phyloP scores from a whole-genome alignment of 2,888 invertebrate genomes.

The Acleris cristana region DNA sequence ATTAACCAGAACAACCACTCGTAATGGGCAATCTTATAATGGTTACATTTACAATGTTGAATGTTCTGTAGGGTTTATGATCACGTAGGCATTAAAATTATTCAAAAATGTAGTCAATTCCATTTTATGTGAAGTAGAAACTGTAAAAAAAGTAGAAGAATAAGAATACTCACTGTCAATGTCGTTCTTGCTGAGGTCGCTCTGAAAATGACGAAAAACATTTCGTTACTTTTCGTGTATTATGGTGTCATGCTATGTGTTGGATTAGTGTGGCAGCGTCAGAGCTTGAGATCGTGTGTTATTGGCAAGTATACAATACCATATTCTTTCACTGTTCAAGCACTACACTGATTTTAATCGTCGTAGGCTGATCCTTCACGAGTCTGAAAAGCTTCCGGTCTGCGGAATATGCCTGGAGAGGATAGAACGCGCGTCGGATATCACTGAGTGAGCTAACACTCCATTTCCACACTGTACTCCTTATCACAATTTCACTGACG shows the following conservation, averaged over 20 bases:
- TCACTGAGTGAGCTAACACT: slow-evolving; percentile 69
- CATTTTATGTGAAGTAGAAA: neutral
- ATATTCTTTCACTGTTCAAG: slow-evolving; percentile 64
- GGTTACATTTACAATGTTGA: no score
- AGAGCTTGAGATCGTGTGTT: slow-evolving; percentile 58
- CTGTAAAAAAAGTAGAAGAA: slow-evolving; percentile 23
- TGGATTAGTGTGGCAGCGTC: slow-evolving; percentile 53
- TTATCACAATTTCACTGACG: slow-evolving; percentile 77
- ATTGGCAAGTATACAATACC: slow-evolving; percentile 57
- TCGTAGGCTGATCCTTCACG: slow-evolving; percentile 48
- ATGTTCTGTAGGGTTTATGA: no score
- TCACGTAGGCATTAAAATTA: no score
- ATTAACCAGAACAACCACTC: no score
- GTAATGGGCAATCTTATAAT: no score
- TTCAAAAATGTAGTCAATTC: no score
- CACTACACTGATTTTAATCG: slow-evolving; percentile 67
- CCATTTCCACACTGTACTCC: slow-evolving; percentile 75
- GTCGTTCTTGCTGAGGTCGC: slow-evolving; percentile 94
- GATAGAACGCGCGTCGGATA: slow-evolving; percentile 55
- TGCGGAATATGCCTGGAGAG: slow-evolving; percentile 68
- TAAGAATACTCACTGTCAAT: slow-evolving; percentile 91
- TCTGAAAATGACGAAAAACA: slow-evolving; percentile 87
- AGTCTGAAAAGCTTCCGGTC: slow-evolving; percentile 71
- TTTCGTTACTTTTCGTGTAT: slow-evolving; percentile 69
- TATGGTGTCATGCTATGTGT: slow-evolving; percentile 60